Percentiles rank a stretch among this genome's conserved stretches.
phyloP scores from a whole-genome alignment of 1,140 invertebrate genomes.

The Matsumurasca onukii region DNA sequence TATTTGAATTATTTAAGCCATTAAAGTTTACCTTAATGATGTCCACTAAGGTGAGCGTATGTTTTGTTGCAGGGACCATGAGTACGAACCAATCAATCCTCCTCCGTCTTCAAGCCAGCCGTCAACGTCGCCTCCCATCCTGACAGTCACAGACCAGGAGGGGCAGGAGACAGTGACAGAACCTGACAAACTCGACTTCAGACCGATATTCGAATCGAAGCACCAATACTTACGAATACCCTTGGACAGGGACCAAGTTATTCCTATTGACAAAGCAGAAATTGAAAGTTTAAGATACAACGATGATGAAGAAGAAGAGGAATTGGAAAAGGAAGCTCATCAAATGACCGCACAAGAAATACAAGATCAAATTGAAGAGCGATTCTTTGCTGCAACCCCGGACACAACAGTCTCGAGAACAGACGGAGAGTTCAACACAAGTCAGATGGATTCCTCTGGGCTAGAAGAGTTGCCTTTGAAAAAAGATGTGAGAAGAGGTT shows the following conservation, averaged over 20 bases:
- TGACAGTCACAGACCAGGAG: conserved; percentile 26
- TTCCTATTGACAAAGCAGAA: conserved; percentile 31
- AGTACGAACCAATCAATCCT: conserved; percentile 74
- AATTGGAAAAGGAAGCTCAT: conserved; percentile 32
- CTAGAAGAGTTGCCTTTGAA: conserved; percentile 62
- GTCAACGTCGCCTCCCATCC: conserved; percentile 36
- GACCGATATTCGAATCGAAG: conserved; percentile 4
- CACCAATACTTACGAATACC: conserved; percentile 36
- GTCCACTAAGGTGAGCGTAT: too few relatives aligned
- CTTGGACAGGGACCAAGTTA: conserved; percentile 36
- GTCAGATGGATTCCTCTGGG: conserved; percentile 63
- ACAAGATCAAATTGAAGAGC: conserved; percentile 58
- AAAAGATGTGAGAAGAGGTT: conserved; percentile 57
- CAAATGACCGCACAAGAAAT: conserved; percentile 45
- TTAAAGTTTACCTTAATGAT: too few relatives aligned
- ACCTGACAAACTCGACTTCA: neutral
- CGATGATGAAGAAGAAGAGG: conserved; percentile 32
- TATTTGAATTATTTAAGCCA: too few relatives aligned
- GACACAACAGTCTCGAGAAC: conserved; percentile 57
- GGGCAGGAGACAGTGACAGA: conserved; percentile 28
- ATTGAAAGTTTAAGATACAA: conserved; percentile 34
- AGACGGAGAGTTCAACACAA: conserved; percentile 65
- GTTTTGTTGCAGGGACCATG: conserved; percentile 70
- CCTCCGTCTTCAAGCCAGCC: conserved; percentile 34
- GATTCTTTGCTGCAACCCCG: conserved; percentile 49